These are phyloP conservation scores for Pardalotus punctatus DNA, from an alignment of 2,113 vertebrate genomes.

Conservation along the genomic window DNA sequence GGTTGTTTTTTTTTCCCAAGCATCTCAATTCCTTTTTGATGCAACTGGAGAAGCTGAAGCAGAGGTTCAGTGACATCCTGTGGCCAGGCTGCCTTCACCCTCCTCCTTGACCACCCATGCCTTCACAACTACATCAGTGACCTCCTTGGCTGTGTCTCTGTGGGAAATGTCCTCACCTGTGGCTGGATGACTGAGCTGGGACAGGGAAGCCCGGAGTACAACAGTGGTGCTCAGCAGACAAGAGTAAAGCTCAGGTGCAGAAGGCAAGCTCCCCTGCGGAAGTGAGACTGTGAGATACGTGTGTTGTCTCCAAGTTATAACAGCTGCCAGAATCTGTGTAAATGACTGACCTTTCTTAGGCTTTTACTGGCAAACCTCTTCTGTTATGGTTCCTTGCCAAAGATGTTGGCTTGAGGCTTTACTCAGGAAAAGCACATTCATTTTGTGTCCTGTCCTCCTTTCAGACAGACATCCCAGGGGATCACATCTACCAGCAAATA, in stretches of 20 bases:
- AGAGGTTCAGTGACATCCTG: background rate
- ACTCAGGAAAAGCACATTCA: background rate
- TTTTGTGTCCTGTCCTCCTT: background rate
- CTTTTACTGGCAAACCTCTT: background rate
- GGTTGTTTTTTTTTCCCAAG: background rate
- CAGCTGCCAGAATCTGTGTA: background rate
- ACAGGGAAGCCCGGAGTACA: background rate
- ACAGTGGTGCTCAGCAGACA: background rate
- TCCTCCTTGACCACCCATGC: background rate
- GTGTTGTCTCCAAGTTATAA: background rate
- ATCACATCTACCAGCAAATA: background rate
- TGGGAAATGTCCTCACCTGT: background rate
- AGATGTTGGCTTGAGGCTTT: background rate
- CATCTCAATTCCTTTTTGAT: background rate
- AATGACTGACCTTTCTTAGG: background rate
- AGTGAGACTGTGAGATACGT: accelerated
- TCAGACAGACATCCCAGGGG: background rate
- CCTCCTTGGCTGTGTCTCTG: background rate
- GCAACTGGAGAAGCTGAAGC: background rate
- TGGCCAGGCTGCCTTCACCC: background rate
- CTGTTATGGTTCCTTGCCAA: background rate
- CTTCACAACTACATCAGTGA: background rate
- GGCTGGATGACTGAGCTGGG: background rate
- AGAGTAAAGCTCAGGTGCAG: background rate
- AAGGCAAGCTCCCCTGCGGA: background rate